A percentile compares a stretch with the other conserved stretches of the same genome.
phyloP scores from a whole-genome alignment of 1,140 invertebrate species.

The Aricia agestis region DNA sequence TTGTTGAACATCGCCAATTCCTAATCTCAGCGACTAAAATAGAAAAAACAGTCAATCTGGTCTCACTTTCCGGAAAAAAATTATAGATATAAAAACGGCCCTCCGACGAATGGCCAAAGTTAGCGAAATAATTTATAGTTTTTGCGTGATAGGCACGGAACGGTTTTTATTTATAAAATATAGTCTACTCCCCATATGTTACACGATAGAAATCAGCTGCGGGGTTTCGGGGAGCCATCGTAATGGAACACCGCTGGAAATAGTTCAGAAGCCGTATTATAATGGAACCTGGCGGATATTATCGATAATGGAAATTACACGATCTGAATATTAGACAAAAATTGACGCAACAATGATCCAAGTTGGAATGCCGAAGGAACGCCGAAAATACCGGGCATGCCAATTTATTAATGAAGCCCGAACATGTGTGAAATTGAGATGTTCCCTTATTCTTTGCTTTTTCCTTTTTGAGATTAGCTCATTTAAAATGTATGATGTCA shows the following conservation, averaged over 20 bases:
- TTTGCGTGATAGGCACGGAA: not conserved
- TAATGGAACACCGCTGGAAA: slow-evolving; percentile 4
- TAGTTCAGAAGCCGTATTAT: slow-evolving; percentile 4
- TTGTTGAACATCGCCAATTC: not conserved
- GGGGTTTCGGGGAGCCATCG: slow-evolving; percentile 2
- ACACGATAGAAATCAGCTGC: slow-evolving; percentile 1
- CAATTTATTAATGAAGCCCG: not conserved
- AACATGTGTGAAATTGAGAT: not conserved
- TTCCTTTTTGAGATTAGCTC: not conserved
- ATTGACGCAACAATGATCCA: not conserved
- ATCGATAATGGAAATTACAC: not conserved
- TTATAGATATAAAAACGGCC: not conserved
- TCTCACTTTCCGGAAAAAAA: not conserved
- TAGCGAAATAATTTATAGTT: slow-evolving; percentile 2
- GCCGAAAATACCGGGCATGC: not conserved
- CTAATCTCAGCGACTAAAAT: not conserved
- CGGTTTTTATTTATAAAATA: slow-evolving; percentile 12
- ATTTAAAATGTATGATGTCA: slow-evolving; percentile 1
- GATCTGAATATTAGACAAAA: not conserved
- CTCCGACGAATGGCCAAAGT: not conserved
- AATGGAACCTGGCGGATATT: not conserved
- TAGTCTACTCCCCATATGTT: not conserved
- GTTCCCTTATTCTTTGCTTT: not conserved
- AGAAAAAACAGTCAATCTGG: not conserved
- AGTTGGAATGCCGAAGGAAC: not conserved